Evolutionary conservation across 2,797 vertebrate genomes (phyloP), one percentile per base, ranked within the genome.

Genomic region (Lophius americanus): DNA sequence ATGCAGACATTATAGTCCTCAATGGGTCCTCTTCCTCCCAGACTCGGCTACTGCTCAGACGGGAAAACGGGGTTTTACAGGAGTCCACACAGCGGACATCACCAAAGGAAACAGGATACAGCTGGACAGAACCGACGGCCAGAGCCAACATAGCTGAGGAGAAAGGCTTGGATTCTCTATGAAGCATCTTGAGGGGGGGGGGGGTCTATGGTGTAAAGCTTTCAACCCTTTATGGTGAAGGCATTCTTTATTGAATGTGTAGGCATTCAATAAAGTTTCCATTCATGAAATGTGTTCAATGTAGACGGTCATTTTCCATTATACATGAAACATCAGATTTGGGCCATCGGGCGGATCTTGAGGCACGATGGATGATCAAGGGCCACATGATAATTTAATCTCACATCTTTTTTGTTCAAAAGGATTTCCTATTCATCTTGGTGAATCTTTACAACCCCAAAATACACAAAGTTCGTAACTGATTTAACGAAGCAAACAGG

Each of bases 21-120:
- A 65, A 51, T 62, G 73, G 73, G 70, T 73, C 82, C 68, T 78
- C 73, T 92, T 91, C 88, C 87, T 88, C 80, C 84, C 82, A 88
- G 85, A 89, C 85, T 35, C 60, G 39, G 85, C 88, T 86, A 82
- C 88, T 86, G 88, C 83, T 89, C 58, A 78, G 84, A 87, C 78
- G 81, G 91, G 84, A 87, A 89, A 85, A 83, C 74, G 73, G 76
- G 74, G 62, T 32, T 55, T 59, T 67, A 47, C 74, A 81, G 78
- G 78, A 85, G 86, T 81, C 82, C 79, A 77, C 73, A 66, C 85
- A 82, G 78, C 80, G 84, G 91, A 91, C 84, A 66, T 1, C 48
- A 72, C 42, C 61, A 6, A 73, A 65, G 70, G 71, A 91, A 94
- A 93, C 93, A 94, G 93, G 93, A 94, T 85, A 92, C 91, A 94